Conservation (phyloP, 2,113 vertebrate genomes). For the Boleophthalmus pectinirostris region DNA sequence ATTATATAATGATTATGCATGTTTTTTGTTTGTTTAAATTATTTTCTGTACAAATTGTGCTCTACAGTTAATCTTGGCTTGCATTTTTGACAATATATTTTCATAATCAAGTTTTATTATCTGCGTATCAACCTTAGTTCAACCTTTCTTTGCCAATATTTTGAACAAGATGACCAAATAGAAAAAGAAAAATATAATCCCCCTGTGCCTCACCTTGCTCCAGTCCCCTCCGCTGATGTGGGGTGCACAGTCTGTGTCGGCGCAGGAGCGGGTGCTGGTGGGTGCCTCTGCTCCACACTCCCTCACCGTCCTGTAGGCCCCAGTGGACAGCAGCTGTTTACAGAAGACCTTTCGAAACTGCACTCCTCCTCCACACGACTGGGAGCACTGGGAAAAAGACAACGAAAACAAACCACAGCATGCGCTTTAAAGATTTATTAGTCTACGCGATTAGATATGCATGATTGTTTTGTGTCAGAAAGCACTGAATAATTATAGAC, state of each 20-base stretch:
- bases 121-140: no score
- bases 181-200: neutral
- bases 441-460: neutral
- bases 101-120: no score
- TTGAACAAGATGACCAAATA: no score
- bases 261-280: conserved; percentile 76
- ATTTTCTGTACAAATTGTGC: no score
- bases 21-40: no score
- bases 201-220: conserved; percentile 80
- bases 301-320: conserved; percentile 79
- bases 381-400: conserved; percentile 80
- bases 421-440: neutral
- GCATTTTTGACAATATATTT: no score
- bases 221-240: conserved; percentile 81
- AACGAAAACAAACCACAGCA: neutral
- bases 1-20: no score
- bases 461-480: neutral
- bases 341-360: conserved; percentile 85
- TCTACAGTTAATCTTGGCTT: no score
- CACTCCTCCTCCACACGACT: conserved; percentile 83
- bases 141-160: no score
- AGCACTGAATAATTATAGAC: neutral
- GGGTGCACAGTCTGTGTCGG: conserved; percentile 82
- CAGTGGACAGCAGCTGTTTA: conserved; percentile 86
- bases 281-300: conserved; percentile 78